Evolutionary conservation across 92 coral and sea anemone species (phyloP), one percentile per base, ranked within the genome.

Genomic region (Palythoa caribaeorum): DNA sequence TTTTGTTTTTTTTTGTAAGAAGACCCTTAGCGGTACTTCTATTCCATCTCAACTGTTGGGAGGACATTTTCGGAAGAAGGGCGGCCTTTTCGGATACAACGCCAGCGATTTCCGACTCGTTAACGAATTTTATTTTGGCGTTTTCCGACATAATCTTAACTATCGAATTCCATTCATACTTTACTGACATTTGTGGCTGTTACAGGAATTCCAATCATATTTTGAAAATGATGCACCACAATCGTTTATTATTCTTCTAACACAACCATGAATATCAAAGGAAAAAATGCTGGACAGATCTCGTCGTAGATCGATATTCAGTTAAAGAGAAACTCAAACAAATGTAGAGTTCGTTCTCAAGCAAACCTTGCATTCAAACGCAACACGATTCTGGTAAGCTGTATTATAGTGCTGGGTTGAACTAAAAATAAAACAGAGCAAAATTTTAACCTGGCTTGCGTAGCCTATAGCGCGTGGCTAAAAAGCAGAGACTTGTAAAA

Each of bases 21-120:
- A 71, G 47, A 40, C 83, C 71, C 51, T 85, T 72, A 5, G 83
- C 88, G 15, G 83, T 19, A 38, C 85, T 85, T 77, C 89, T 84
- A 37, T 48, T 8, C 35, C 74, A 35, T 70, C 85, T 89, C 10
- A 89, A 72, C 11, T 84, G 89, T n/a, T 66, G 38, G 38, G 37
- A 66, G 11, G 37, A n/a, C 35, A 21, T 6, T 66, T 66, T 66
- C n/a, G 63, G 50, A 44, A 44, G 50, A 44, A 44, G 1, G 63
- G n/a, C 63, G n/a, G 63, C 63, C 63, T 57, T 57, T 57, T 57
- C 63, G 15, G 63, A 12, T 12, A 57, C 63, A 57, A 57, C n/a
- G 15, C 15, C n/a, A 4, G 63, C n/a, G 37, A n/a, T 66, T 66
- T 66, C 72, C 72, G 38, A 66, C 72, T 66, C 37, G 72, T 66